Base-by-base conservation (phyloP, 2,888 invertebrate genomes). In the Pecten maximus region DNA sequence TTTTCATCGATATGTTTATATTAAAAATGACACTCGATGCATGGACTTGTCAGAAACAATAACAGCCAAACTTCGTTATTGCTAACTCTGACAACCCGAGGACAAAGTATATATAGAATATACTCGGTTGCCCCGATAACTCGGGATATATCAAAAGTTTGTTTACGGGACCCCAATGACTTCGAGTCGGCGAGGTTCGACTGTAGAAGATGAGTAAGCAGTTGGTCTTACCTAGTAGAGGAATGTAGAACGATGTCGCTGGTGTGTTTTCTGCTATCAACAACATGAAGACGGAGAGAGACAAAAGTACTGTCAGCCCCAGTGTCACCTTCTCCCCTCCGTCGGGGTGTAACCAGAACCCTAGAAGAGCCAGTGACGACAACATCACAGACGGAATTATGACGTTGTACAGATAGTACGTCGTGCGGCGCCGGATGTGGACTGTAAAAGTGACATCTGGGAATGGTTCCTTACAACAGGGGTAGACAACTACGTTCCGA, bases 391-490 rank as follows among this genome's bases (percentile, higher is more conserved):
- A 97, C 12, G 97, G 97, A 86, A 97, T 96, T 91, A 97, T 96
- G 90, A 97, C 95, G 93, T 97, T 97, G 92, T 95, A 95, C 40
- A 95, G 94, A 92, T 96, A 96, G 92, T 96, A 96, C 28, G 95
- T 94, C 0, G 96, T 97, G 94, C 97, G 97, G 15, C 97, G 94
- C 12, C 97, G 96, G 88, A 97, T 97, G 92, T 97, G 97, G 54
- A 97, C 96, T 88, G 96, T 97, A 92, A 97, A 97, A 8, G 97
- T 97, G 50, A 96, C 96, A 92, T 96, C 96, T n/a, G 96, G 96
- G 91, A 96, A 96, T 0, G 96, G 96, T 89, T 96, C 96, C 0
- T 94, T 93, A 89, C 96, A 96, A 93, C 96, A 96, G 0, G 96
- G 95, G 91, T 96, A 96, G 44, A 92, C 94, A 23, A 96, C 95